Evolutionary conservation across 2,113 vertebrate genomes (phyloP).

Genomic region (Trematomus loennbergii): DNA sequence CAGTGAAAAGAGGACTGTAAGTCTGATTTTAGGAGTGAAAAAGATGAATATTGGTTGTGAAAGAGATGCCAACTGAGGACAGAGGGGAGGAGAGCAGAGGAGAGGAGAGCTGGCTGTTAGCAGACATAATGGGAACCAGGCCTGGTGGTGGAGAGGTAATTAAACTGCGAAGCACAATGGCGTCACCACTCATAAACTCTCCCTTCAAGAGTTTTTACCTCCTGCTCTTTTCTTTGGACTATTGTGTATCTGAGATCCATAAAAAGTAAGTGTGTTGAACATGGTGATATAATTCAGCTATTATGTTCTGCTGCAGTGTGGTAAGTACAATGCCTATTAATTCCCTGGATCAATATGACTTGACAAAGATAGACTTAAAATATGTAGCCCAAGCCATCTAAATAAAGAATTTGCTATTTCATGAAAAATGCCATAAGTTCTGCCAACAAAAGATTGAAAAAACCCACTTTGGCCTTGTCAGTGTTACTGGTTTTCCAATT

Average conservation of each 20-base stretch:
- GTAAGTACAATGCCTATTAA: not conserved
- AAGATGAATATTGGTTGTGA: constrained; percentile 47
- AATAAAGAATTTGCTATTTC: not conserved
- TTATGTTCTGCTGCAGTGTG: constrained; percentile 4
- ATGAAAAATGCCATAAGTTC: not conserved
- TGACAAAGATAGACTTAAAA: not conserved
- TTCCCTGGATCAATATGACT: not conserved
- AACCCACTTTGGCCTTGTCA: too few species aligned
- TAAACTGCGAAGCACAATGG: constrained; percentile 72
- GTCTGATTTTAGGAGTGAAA: constrained; percentile 31
- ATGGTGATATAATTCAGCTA: constrained; percentile 6
- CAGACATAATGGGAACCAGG: constrained; percentile 78
- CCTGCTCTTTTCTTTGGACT: constrained; percentile 31
- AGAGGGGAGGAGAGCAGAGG: constrained; percentile 44
- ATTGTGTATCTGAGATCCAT: constrained; percentile 24
- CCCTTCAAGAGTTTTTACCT: constrained; percentile 55
- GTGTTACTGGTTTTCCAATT: constrained; percentile 7
- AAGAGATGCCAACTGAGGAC: constrained; percentile 74
- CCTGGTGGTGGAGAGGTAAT: constrained; percentile 67
- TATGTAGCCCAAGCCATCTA: not conserved
- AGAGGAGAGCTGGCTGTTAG: constrained; percentile 71
- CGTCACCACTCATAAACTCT: constrained; percentile 72
- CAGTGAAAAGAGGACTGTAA: constrained; percentile 10
- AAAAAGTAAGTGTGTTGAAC: constrained; percentile 1
- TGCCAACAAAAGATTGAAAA: not conserved